Conservation (phyloP, 1,140 invertebrate species). For the Cherax destructor region DNA sequence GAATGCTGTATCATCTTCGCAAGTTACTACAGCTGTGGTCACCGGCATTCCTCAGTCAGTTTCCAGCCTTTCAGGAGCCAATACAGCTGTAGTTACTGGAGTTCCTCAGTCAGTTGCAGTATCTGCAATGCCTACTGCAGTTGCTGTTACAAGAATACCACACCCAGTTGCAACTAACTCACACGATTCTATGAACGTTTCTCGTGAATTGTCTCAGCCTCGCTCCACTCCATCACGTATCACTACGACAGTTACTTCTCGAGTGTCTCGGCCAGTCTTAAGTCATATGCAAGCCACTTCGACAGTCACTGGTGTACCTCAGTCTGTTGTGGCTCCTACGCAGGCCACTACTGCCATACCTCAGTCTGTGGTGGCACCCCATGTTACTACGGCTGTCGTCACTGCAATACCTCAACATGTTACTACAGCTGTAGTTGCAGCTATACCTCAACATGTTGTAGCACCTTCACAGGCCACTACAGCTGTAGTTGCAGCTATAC, state of each 20-base stretch:
- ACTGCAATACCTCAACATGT: constrained; percentile 39
- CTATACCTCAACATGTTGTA: neutral
- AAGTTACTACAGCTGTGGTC: constrained; percentile 29
- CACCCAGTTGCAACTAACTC: neutral
- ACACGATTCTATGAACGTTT: neutral
- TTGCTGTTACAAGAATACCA: neutral
- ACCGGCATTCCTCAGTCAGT: constrained; percentile 37
- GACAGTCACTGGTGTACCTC: constrained; percentile 33
- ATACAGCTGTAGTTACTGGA: constrained; percentile 7
- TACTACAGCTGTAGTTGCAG: neutral
- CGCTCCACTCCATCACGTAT: constrained; percentile 7
- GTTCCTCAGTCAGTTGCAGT: constrained; percentile 4
- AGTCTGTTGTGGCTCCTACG: constrained; percentile 33
- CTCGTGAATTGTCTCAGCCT: constrained; percentile 1
- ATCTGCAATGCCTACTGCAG: neutral
- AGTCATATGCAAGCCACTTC: constrained; percentile 22
- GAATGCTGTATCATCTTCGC: neutral
- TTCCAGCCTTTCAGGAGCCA: neutral
- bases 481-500: constrained; percentile 42
- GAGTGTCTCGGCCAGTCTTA: constrained; percentile 2
- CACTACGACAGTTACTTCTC: constrained; percentile 24
- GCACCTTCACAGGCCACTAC: neutral
- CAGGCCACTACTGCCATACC: constrained; percentile 21
- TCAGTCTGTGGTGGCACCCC: constrained; percentile 27
- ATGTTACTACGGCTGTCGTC: constrained; percentile 44